These are phyloP conservation scores for Scrobipalpa atriplicella DNA, from an alignment of 2,888 invertebrate species.

Conservation along the genomic window DNA sequence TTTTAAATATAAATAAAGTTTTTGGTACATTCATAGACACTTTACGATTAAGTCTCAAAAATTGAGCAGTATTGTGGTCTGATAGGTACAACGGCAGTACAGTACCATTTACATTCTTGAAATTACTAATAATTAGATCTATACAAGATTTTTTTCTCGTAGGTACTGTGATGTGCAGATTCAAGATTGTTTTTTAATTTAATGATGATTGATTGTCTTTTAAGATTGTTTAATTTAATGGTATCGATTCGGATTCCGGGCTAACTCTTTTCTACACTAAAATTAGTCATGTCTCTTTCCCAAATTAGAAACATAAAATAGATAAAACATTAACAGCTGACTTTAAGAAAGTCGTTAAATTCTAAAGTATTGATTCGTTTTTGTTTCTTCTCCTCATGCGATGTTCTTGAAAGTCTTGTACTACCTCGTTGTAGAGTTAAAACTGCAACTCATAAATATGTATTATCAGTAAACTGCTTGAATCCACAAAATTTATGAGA, in stretches of 20 bases:
- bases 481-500: not conserved
- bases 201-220: no score
- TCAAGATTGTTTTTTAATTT: no score
- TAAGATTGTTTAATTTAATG: no score
- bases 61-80: not conserved
- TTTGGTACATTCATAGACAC: not conserved
- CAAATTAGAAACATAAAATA: no score
- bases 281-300: no score
- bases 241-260: no score
- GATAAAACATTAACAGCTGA: no score
- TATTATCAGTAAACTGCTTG: not conserved
- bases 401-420: not conserved
- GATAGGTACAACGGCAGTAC: not conserved
- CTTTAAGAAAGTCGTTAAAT: no score
- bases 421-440: not conserved
- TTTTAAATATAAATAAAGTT: not conserved
- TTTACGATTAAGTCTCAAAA: not conserved
- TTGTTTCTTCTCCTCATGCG: no score
- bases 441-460: not conserved
- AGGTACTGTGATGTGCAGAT: no score
- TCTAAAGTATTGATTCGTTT: no score
- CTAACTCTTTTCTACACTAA: no score
- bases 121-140: not conserved
- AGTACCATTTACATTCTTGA: not conserved
- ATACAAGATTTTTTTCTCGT: not conserved